Evolutionary conservation across 2,888 invertebrate genomes (phyloP), one percentile per base, ranked within the genome.

Genomic region (Volucella zonaria): DNA sequence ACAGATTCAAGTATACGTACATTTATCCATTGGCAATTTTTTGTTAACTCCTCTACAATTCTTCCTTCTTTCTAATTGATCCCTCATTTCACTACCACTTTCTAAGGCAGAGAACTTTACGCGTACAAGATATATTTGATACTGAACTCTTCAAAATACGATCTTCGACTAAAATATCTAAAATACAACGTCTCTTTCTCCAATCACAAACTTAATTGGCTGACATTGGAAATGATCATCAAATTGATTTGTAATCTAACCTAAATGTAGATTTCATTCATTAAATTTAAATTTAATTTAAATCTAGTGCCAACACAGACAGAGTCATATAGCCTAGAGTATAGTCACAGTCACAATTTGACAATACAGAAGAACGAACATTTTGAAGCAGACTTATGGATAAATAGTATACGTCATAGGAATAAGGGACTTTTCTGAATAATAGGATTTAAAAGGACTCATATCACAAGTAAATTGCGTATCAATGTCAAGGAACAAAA

Each of bases 161-260:
- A 15, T 9, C n/a, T 18, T n/a, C 49, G 58, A 82, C 79, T 82
- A 45, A 78, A 74, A 8, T 18, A 40, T 31, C 4, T 2, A 11
- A n/a, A 31, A 47, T 1, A 10, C 6, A n/a, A 23, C 14, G 23
- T 8, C 1, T 31, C 14, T 8, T 59, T 38, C 12, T 40, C 42
- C n/a, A 42, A 77, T 18, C 49, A 47, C 18, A 49, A 14, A n/a
- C 12, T 43, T 23, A 54, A 61, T 64, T 68, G 3, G 42, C n/a
- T 12, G 10, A 9, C 2, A 54, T 23, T 15, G 2, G 14, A 43
- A 23, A 1, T 38, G 58, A 43, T 12, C 2, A 51, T 15, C 68
- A 82, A 82, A 82, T 82, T 78, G 73, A 58, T 49, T 74, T 82
- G 62, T 73, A 82, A 82, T 82, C 49, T 51, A 52, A 38, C 61